Conservation (phyloP, 2,797 vertebrate genomes). For the Amazonetta brasiliensis region DNA sequence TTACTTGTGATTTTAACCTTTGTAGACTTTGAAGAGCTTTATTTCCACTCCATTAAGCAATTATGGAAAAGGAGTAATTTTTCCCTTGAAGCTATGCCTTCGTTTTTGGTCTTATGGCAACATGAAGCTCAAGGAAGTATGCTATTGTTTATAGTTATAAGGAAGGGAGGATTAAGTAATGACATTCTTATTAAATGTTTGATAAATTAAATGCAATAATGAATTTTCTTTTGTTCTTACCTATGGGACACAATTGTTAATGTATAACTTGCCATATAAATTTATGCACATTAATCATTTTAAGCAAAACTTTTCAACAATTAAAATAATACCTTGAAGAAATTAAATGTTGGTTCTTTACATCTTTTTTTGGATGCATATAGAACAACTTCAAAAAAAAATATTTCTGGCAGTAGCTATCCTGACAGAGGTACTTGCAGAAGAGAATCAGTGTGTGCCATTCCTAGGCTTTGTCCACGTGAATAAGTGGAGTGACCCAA, state of each 20-base stretch:
- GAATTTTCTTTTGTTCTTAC: slow-evolving; percentile 81
- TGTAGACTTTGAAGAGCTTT: slow-evolving; percentile 21
- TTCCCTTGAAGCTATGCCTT: slow-evolving; percentile 48
- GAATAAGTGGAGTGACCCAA: neutral
- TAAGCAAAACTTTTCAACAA: slow-evolving; percentile 69
- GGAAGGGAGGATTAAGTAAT: slow-evolving; percentile 60
- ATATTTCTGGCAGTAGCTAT: neutral
- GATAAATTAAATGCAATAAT: slow-evolving; percentile 78
- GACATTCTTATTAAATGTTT: slow-evolving; percentile 78
- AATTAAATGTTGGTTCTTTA: slow-evolving; percentile 35
- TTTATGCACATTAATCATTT: slow-evolving; percentile 77
- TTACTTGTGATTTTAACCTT: neutral
- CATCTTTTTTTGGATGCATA: neutral
- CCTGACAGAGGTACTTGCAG: neutral
- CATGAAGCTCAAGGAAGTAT: slow-evolving; percentile 49
- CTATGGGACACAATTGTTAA: slow-evolving; percentile 66
- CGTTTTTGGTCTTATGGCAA: slow-evolving; percentile 56
- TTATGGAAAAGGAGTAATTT: slow-evolving; percentile 59
- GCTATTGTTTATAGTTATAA: slow-evolving; percentile 67
- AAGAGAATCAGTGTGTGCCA: neutral
- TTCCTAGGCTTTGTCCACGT: neutral
- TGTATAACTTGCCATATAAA: slow-evolving; percentile 76
- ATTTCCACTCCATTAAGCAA: slow-evolving; percentile 35
- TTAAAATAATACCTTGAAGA: slow-evolving; percentile 56
- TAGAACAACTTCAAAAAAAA: neutral